Percentiles rank a stretch among this genome's conserved stretches.
Conservation (phyloP, 1,140 invertebrate genomes). For the Chelonus insularis region DNA sequence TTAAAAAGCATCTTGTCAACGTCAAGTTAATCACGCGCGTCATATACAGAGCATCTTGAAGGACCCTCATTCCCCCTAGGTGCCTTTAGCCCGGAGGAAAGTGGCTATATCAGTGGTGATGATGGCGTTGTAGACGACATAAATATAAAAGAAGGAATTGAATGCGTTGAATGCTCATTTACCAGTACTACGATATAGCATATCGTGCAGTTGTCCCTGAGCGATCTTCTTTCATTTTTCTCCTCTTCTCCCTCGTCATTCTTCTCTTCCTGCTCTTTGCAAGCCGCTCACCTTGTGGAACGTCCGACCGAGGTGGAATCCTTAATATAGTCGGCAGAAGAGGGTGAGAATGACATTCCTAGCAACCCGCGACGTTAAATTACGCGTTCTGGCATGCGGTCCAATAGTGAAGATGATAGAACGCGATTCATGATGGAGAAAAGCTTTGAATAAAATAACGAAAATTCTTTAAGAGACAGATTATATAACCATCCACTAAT, state of each 20-base stretch:
- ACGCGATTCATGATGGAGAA: background rate
- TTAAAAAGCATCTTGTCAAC: slow-evolving; percentile 38
- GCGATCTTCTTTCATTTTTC: slow-evolving; percentile 18
- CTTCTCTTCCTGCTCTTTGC: slow-evolving; percentile 1
- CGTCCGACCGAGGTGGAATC: slow-evolving; percentile 40
- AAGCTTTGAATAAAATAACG: no score
- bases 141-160: slow-evolving; percentile 39
- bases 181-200: slow-evolving; percentile 25
- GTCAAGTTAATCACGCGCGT: slow-evolving; percentile 57
- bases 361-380: slow-evolving; percentile 16
- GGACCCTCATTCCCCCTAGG: slow-evolving; percentile 7
- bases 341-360: slow-evolving; percentile 43
- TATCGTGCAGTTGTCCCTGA: background rate
- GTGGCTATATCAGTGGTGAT: background rate
- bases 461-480: no score
- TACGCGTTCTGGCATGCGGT: slow-evolving; percentile 15
- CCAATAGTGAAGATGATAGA: background rate
- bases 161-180: slow-evolving; percentile 57
- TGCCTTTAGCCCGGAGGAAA: slow-evolving; percentile 2
- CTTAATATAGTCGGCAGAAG: slow-evolving; percentile 48
- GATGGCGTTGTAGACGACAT: background rate
- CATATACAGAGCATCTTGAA: slow-evolving; percentile 41
- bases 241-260: background rate
- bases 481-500: no score
- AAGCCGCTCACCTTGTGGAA: background rate